Percentiles rank a stretch among this genome's conserved stretches.
Conservation (phyloP, 2,888 invertebrate species). For the Diplazon laetatorius region DNA sequence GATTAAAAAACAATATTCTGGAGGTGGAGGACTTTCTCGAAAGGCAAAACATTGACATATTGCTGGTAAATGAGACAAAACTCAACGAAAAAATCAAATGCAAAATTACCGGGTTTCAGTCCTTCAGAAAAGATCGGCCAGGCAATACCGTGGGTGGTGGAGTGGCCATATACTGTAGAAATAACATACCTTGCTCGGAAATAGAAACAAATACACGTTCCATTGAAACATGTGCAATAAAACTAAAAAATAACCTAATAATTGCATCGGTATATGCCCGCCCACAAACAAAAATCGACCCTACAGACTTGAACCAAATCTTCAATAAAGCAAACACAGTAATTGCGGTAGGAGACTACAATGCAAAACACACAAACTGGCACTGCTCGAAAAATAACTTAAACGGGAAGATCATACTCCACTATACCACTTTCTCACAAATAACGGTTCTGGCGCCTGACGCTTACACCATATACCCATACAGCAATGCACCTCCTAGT, state of each 20-base stretch:
- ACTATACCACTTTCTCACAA: neutral
- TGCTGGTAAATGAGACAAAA: slow-evolving; percentile 25
- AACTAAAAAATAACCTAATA: slow-evolving; percentile 3
- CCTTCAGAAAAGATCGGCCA: slow-evolving; percentile 22
- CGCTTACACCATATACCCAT: slow-evolving; percentile 8
- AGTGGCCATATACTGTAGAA: slow-evolving; percentile 11
- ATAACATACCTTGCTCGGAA: neutral
- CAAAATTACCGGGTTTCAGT: slow-evolving; percentile 7
- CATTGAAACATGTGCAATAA: slow-evolving; percentile 8
- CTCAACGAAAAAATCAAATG: slow-evolving; percentile 15
- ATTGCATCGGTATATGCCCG: slow-evolving; percentile 18
- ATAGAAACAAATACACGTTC: neutral
- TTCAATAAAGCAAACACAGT: slow-evolving; percentile 18
- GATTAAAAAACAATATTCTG: neutral
- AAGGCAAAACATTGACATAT: neutral
- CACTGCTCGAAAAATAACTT: neutral
- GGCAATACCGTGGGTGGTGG: neutral
- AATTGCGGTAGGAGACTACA: slow-evolving; percentile 25
- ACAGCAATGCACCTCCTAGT: slow-evolving; percentile 19
- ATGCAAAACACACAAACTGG: slow-evolving; percentile 27
- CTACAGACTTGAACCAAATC: slow-evolving; percentile 12
- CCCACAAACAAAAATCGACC: slow-evolving; percentile 61
- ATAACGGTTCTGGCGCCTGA: slow-evolving; percentile 10
- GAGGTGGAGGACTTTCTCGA: slow-evolving; percentile 9
- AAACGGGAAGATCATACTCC: slow-evolving; percentile 17